Conservation (phyloP, 2,113 vertebrate genomes). For the Silurus asotus region DNA sequence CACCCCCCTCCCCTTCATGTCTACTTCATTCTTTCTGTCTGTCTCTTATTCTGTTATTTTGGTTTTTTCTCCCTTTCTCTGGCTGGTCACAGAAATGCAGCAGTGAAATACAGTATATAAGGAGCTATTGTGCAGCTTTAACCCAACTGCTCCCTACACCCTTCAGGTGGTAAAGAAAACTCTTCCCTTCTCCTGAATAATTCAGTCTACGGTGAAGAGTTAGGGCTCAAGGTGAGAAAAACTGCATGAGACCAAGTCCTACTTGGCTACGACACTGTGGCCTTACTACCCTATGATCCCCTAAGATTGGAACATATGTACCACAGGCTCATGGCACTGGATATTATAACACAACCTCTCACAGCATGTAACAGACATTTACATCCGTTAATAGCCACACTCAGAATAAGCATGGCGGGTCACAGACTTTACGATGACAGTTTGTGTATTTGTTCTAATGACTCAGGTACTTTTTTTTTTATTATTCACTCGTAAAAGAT, state of each 20-base stretch:
- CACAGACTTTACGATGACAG: neutral
- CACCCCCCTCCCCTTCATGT: constrained; percentile 7
- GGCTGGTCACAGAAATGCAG: constrained; percentile 9
- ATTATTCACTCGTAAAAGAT: neutral
- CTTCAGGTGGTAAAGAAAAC: constrained; percentile 48
- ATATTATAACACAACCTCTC: neutral
- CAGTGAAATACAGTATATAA: constrained; percentile 32
- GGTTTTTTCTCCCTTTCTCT: constrained; percentile 23
- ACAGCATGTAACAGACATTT: neutral
- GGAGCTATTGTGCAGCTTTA: constrained; percentile 42
- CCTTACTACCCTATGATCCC: neutral
- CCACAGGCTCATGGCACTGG: neutral
- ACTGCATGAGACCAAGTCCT: constrained; percentile 4
- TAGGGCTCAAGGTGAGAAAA: neutral
- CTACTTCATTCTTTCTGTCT: neutral
- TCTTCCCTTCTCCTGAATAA: constrained; percentile 41
- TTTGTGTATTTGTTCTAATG: constrained; percentile 25
- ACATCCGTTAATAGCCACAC: neutral
- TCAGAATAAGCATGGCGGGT: neutral
- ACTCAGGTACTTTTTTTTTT: constrained; percentile 1
- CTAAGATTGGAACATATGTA: constrained; percentile 7
- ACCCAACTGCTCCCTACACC: constrained; percentile 38
- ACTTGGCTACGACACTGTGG: constrained; percentile 2
- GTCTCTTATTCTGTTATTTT: constrained; percentile 17
- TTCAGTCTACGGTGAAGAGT: constrained; percentile 24